A percentile compares a stretch with the other conserved stretches of the same genome.
Conservation (phyloP, 2,113 vertebrate species). For the Marmota flaviventris region DNA sequence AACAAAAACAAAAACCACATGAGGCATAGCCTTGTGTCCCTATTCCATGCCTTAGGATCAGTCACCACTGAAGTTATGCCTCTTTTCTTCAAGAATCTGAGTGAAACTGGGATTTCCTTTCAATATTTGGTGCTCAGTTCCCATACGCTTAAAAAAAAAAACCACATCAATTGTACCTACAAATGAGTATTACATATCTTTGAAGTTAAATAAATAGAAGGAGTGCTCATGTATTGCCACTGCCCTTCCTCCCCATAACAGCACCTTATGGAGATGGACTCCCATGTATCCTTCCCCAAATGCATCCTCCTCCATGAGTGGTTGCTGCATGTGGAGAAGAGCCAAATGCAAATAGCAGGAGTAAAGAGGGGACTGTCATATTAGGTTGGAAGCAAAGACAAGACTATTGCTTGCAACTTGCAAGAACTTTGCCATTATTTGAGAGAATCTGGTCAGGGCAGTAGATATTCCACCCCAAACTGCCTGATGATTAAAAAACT, state of each 20-base stretch:
- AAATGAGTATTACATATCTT: not conserved
- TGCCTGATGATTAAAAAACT: not conserved
- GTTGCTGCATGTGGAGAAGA: not conserved
- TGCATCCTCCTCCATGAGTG: not conserved
- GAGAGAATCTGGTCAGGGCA: not conserved
- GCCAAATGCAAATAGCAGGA: not conserved
- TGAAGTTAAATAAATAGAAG: not conserved
- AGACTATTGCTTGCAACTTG: not conserved
- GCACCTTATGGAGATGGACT: not conserved
- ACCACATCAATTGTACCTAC: not conserved
- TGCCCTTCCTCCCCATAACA: not conserved
- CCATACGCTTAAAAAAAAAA: not conserved
- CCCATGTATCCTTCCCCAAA: not conserved
- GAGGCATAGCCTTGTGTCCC: not conserved
- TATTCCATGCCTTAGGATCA: not conserved
- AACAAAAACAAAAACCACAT: not conserved
- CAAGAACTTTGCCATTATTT: not conserved
- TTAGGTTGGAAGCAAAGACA: not conserved
- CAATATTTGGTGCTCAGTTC: not conserved
- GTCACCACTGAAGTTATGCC: not conserved
- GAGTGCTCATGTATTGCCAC: not conserved
- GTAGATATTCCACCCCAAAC: not conserved
- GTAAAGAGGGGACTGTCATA: not conserved
- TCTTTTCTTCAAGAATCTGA: not conserved
- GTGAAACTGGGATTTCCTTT: slow-evolving; percentile 34